These are phyloP conservation scores for Hydrochoerus hydrochaeris DNA, from an alignment of 2,113 vertebrate genomes.

Conservation along the genomic window DNA sequence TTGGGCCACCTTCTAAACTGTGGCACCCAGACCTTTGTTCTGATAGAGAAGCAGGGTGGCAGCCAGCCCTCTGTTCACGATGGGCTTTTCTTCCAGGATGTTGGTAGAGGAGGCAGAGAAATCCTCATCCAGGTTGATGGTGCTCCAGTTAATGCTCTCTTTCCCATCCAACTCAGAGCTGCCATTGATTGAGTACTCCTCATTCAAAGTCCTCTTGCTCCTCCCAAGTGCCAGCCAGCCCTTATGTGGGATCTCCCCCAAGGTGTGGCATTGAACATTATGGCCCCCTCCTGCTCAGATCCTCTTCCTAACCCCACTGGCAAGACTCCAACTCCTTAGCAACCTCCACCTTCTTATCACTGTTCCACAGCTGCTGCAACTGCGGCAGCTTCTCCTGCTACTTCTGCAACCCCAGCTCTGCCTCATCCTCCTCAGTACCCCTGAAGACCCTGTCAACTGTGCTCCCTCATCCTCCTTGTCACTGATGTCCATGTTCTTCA, in stretches of 20 bases:
- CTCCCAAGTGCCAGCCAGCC: constrained; percentile 93
- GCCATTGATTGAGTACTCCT: constrained; percentile 88
- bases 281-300: constrained; percentile 89
- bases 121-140: constrained; percentile 92
- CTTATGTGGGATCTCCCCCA: constrained; percentile 95
- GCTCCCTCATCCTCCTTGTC: constrained; percentile 82
- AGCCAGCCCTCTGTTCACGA: constrained; percentile 91
- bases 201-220: constrained; percentile 93
- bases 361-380: constrained; percentile 89
- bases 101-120: constrained; percentile 92
- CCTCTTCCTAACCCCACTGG: constrained; percentile 82
- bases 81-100: constrained; percentile 95
- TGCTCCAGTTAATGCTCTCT: constrained; percentile 94
- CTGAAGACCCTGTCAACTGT: background rate
- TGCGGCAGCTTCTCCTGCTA: constrained; percentile 93
- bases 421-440: constrained; percentile 91
- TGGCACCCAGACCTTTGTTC: constrained; percentile 95
- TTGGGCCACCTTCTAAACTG: constrained; percentile 91
- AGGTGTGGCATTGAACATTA: constrained; percentile 93
- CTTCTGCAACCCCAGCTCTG: constrained; percentile 92
- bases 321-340: constrained; percentile 77
- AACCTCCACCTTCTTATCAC: constrained; percentile 86
- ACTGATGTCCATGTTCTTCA: constrained; percentile 93
- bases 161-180: constrained; percentile 90
- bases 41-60: constrained; percentile 91